Percentiles rank a stretch among this genome's conserved stretches.
Conservation (phyloP, 2,888 invertebrate species). For the Morpho deidamia region DNA sequence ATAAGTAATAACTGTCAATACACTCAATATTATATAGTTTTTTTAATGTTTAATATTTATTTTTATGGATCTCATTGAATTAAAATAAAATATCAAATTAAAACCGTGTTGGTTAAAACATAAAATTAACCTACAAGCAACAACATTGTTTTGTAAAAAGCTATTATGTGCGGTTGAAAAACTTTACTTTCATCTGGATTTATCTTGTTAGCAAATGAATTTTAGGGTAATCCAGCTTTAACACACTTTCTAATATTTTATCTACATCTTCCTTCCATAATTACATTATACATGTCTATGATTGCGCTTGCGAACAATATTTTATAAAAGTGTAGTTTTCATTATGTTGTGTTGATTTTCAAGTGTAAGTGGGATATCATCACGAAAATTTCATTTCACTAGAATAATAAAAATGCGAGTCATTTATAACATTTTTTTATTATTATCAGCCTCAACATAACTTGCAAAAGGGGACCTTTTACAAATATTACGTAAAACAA, state of each 20-base stretch:
- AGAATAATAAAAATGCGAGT: constrained; percentile 2
- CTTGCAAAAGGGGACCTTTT: constrained; percentile 39
- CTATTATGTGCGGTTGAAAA: too few species aligned
- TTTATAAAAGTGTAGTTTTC: constrained; percentile 5
- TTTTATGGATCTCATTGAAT: too few species aligned
- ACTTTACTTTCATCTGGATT: too few species aligned
- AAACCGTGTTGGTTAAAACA: too few species aligned
- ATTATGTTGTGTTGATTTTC: too few species aligned
- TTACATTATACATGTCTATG: constrained; percentile 10
- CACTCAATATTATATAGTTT: too few species aligned
- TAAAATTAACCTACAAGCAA: too few species aligned
- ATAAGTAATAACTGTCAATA: too few species aligned
- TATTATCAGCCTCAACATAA: constrained; percentile 69
- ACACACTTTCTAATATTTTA: constrained; percentile 11
- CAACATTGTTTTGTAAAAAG: too few species aligned
- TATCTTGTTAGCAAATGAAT: background rate
- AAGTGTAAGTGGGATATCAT: background rate
- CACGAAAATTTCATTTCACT: background rate
- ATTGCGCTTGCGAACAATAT: constrained; percentile 12
- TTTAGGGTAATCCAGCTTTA: constrained; percentile 1
- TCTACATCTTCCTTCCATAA: constrained; percentile 9
- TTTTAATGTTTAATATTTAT: too few species aligned
- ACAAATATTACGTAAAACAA: constrained; percentile 56
- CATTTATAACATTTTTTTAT: constrained; percentile 58
- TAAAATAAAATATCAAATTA: too few species aligned